Percentiles rank a stretch among this genome's conserved stretches.
Conservation (phyloP, 2,888 invertebrate genomes). For the Auanema freiburgensis region DNA sequence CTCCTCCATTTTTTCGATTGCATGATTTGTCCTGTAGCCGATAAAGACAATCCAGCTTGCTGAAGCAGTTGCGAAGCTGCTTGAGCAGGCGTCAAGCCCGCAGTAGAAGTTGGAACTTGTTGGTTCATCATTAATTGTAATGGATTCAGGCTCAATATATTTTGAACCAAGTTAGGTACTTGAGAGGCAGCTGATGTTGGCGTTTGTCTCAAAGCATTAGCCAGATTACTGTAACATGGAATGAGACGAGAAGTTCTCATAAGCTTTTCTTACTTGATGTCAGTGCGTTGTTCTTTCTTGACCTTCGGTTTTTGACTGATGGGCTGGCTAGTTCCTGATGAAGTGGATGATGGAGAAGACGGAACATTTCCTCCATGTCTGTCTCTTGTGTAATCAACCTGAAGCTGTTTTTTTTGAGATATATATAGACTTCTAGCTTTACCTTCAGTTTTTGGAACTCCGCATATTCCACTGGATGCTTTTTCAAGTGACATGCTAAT, state of each 20-base stretch:
- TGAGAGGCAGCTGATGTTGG: slow-evolving; percentile 14
- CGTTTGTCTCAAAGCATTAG: slow-evolving; percentile 11
- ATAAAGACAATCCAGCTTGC: slow-evolving; percentile 34
- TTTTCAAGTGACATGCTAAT: slow-evolving; percentile 62
- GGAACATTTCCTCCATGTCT: slow-evolving; percentile 25
- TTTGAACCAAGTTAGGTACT: slow-evolving; percentile 28
- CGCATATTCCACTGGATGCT: slow-evolving; percentile 58
- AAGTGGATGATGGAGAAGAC: slow-evolving; percentile 18
- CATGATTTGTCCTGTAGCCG: slow-evolving; percentile 35
- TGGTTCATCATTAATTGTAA: slow-evolving; percentile 24
- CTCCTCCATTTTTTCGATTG: slow-evolving; percentile 53
- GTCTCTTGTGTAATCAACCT: slow-evolving; percentile 37
- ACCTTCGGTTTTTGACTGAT: slow-evolving; percentile 8
- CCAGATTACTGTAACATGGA: slow-evolving; percentile 13
- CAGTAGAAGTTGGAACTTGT: slow-evolving; percentile 17
- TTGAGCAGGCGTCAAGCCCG: slow-evolving; percentile 14
- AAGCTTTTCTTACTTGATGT: slow-evolving; percentile 15
- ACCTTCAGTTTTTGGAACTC: slow-evolving; percentile 63
- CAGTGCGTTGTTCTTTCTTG: slow-evolving; percentile 15
- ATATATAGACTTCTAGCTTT: not conserved
- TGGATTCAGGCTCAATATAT: slow-evolving; percentile 37
- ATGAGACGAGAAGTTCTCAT: slow-evolving; percentile 3
- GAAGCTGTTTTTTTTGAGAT: not conserved
- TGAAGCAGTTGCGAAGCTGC: slow-evolving; percentile 26
- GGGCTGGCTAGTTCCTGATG: slow-evolving; percentile 17